phyloP scores from a whole-genome alignment of 92 coral and sea anemone genomes.

The Montipora capitata region DNA sequence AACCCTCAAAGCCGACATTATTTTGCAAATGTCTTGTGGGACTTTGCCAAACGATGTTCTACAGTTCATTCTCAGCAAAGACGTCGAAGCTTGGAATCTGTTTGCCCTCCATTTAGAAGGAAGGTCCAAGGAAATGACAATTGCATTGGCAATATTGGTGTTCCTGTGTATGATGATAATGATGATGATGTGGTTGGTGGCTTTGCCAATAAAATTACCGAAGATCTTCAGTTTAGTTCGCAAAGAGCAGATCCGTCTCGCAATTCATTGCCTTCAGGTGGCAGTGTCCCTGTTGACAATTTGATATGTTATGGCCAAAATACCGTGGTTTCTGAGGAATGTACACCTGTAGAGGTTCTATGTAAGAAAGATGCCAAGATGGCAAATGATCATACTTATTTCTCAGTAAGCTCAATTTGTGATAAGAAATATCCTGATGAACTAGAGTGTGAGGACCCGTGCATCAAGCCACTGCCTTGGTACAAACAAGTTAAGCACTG shows the following conservation, averaged over 20 bases:
- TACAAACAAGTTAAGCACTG: neutral
- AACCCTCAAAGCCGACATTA: neutral
- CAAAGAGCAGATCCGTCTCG: neutral
- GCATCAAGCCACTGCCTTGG: constrained; percentile 8
- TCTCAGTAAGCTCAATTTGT: neutral
- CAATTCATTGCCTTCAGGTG: neutral
- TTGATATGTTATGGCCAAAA: neutral
- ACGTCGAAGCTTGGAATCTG: neutral
- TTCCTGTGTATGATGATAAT: neutral
- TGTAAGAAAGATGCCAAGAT: neutral
- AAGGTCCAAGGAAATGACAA: neutral
- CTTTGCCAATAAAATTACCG: neutral
- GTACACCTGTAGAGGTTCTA: too few relatives aligned
- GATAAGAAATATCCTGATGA: neutral
- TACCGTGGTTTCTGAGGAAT: neutral
- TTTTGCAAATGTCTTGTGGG: constrained; percentile 31
- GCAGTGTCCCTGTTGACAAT: neutral
- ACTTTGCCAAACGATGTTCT: constrained; percentile 7
- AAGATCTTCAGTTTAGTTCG: neutral
- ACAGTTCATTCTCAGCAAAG: neutral
- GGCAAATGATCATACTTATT: neutral
- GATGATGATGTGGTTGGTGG: neutral
- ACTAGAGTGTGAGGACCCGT: neutral
- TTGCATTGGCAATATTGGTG: neutral
- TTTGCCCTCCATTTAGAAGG: neutral